Base-by-base conservation (phyloP, 2,888 invertebrate species). In the Zhuqinia jingwanae region DNA sequence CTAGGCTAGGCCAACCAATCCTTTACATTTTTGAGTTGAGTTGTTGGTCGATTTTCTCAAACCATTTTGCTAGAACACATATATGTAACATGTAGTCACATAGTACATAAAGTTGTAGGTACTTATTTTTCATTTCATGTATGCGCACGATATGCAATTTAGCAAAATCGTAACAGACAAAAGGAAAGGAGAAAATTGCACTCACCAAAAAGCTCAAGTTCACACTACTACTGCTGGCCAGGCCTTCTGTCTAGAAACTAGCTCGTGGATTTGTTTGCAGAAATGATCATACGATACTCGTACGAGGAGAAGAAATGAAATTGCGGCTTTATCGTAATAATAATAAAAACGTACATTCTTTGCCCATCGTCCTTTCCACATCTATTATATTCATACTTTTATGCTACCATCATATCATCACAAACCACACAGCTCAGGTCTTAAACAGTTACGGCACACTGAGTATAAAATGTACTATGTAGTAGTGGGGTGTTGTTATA, bases 241-340 rank as follows among this genome's bases (percentile, higher is more conserved):
- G 10, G 25, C 10, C 8, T 63, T 45, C 45, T 22, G 20, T 15
- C 68, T 73, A 47, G 73, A 73, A 79, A 15, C 50, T 47, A 53
- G 77, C 77, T 85, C 36, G 78, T 70, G 60, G 78, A 78, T 85
- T 85, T 73, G 85, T 73, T 70, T 85, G 68, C 73, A 78, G 17
- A 85, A 85, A 85, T 85, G 85, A 85, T 85, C 85, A 45, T 85
- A 85, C 85, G 85, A 85, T 83, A 36, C 79, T 84, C 83, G 77
- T 77, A 84, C 68, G 83, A 77, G 76, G 60, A n/a, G 50, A 15
- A 25, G 15, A 50, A 30, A 53, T 45, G 53, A 22, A 76, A 36
- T 20, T 58, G 47, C 5, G 53, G 53, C 17, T 22, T 25, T 11
- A 25, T 45, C 17, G 22, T 6, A 6, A 45, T 30, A 30, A 65